A percentile compares a stretch with the other conserved stretches of the same genome.
These are phyloP conservation scores for Protobothrops mucrosquamatus DNA, from an alignment of 2,113 vertebrate genomes.

Conservation along the genomic window DNA sequence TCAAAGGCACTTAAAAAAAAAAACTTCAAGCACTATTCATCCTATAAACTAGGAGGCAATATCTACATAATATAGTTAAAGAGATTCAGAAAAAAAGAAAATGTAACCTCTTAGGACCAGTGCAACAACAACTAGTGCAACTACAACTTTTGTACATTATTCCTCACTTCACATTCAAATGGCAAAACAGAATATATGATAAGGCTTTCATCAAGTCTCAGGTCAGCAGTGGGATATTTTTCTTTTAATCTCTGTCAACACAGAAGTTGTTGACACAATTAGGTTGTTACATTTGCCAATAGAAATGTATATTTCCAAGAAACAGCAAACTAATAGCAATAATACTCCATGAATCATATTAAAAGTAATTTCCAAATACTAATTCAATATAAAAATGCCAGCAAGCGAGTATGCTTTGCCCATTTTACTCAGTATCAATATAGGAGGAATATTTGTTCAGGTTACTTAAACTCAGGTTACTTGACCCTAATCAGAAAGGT, in stretches of 20 bases:
- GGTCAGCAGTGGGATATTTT: not conserved
- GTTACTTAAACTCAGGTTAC: not conserved
- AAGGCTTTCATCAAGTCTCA: not conserved
- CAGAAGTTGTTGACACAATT: not conserved
- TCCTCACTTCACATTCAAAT: not conserved
- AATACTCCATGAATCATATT: not conserved
- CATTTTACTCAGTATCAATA: not conserved
- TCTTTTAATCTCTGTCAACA: not conserved
- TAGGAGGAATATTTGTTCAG: not conserved
- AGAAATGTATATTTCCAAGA: not conserved
- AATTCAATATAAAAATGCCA: not conserved
- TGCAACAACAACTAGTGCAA: not conserved
- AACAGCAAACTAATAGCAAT: not conserved
- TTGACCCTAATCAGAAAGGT: not conserved
- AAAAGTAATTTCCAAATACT: not conserved
- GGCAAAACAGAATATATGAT: not conserved
- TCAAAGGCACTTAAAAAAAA: not conserved
- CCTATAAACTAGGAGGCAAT: not conserved
- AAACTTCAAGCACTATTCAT: not conserved
- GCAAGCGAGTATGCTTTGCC: not conserved
- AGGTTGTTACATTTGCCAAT: not conserved
- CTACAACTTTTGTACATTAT: not conserved
- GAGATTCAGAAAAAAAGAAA: not conserved
- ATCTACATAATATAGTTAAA: not conserved
- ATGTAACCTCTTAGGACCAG: not conserved